Conservation (phyloP, 2,797 vertebrate genomes). For the Apodemus agrarius region DNA sequence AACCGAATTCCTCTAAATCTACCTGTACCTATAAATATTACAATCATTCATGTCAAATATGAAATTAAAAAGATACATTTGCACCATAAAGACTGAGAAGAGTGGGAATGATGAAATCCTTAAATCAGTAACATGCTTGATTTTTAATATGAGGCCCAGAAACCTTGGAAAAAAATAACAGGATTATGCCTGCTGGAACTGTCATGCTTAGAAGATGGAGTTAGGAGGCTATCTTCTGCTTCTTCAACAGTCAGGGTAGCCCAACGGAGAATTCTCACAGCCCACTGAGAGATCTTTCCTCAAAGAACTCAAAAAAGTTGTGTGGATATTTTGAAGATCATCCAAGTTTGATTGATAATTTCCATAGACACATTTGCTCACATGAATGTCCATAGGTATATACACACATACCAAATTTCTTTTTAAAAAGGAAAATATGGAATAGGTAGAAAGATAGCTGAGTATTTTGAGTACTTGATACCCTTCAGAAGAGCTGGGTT, state of each 20-base stretch:
- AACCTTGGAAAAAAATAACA: not conserved
- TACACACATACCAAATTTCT: not conserved
- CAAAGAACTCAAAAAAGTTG: not conserved
- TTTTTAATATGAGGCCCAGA: not conserved
- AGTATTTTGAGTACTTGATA: not conserved
- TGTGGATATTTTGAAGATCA: not conserved
- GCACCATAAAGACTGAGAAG: not conserved
- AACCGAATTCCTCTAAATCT: not conserved
- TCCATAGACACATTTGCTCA: not conserved
- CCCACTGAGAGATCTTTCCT: not conserved
- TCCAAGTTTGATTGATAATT: too few species aligned
- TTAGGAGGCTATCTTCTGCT: not conserved
- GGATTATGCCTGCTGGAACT: not conserved
- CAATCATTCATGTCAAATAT: not conserved
- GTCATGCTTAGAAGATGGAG: not conserved
- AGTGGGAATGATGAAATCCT: not conserved
- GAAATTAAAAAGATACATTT: not conserved
- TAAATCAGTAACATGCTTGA: not conserved
- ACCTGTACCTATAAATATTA: not conserved
- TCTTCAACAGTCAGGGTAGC: not conserved
- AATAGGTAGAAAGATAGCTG: not conserved
- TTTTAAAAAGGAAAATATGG: too few species aligned
- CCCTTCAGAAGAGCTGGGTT: too few species aligned
- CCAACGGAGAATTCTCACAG: not conserved
- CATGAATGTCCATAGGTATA: not conserved